These are phyloP conservation scores for Isoperla grammatica DNA, from an alignment of 2,888 invertebrate genomes.

Conservation along the genomic window DNA sequence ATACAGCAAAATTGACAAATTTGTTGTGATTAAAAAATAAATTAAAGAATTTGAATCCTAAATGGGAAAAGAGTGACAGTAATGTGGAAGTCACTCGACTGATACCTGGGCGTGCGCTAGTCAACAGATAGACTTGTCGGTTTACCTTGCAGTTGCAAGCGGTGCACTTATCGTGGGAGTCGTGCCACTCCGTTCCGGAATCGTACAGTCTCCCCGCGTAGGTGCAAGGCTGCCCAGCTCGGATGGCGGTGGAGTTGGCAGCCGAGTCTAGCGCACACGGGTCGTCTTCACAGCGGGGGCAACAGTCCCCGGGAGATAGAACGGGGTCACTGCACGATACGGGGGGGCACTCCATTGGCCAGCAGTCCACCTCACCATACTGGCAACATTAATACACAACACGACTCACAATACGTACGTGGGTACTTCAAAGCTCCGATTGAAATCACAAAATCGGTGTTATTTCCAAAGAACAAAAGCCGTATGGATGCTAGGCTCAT, in stretches of 20 bases:
- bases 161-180: slow-evolving; percentile 60
- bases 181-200: slow-evolving; percentile 53
- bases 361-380: slow-evolving; percentile 84
- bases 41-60: too few species aligned
- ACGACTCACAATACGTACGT: too few species aligned
- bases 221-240: slow-evolving; percentile 53
- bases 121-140: not conserved
- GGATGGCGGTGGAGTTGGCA: slow-evolving; percentile 32
- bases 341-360: slow-evolving; percentile 78
- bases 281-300: slow-evolving; percentile 65
- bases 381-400: too few species aligned
- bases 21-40: too few species aligned
- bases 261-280: slow-evolving; percentile 27
- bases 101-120: too few species aligned
- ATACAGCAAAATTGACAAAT: too few species aligned
- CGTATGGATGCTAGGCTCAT: too few species aligned
- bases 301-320: slow-evolving; percentile 62
- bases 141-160: slow-evolving; percentile 70
- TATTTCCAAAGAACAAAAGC: too few species aligned
- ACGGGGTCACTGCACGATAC: slow-evolving; percentile 58
- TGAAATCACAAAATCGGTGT: too few species aligned
- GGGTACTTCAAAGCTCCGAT: too few species aligned
- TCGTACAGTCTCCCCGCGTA: slow-evolving; percentile 55
- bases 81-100: too few species aligned
- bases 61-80: too few species aligned